phyloP scores from a whole-genome alignment of 2,888 invertebrate species.

The Meganola albula region DNA sequence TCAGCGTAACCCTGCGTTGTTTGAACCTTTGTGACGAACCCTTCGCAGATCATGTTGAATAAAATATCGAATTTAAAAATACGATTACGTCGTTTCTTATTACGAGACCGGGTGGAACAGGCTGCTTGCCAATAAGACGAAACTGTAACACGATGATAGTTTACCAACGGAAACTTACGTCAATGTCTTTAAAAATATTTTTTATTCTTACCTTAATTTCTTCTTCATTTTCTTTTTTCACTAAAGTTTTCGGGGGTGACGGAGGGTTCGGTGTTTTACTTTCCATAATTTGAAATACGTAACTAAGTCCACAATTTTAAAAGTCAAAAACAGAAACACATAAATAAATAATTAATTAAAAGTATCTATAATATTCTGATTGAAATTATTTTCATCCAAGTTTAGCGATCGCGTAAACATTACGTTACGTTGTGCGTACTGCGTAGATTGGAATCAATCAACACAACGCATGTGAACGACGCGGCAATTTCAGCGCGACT shows the following conservation, averaged over 20 bases:
- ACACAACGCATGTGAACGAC: slow-evolving; percentile 23
- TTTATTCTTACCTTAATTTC: slow-evolving; percentile 82
- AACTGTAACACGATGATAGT: slow-evolving; percentile 57
- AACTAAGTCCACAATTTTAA: slow-evolving; percentile 30
- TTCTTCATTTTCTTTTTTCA: slow-evolving; percentile 86
- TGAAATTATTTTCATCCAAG: slow-evolving; percentile 44
- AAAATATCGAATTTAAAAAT: slow-evolving; percentile 74
- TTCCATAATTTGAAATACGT: slow-evolving; percentile 68
- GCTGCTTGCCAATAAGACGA: slow-evolving; percentile 65
- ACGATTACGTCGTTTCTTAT: slow-evolving; percentile 63
- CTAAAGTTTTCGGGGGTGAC: slow-evolving; percentile 59
- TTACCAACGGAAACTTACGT: slow-evolving; percentile 55
- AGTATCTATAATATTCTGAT: slow-evolving; percentile 31
- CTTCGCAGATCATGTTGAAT: slow-evolving; percentile 43
- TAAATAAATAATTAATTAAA: slow-evolving; percentile 20
- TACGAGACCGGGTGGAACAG: slow-evolving; percentile 61
- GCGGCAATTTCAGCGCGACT: slow-evolving; percentile 51
- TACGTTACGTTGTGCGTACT: too few relatives aligned
- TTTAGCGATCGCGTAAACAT: slow-evolving; percentile 63
- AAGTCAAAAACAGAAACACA: slow-evolving; percentile 23
- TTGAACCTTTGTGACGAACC: slow-evolving; percentile 49
- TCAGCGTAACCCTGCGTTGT: slow-evolving; percentile 55
- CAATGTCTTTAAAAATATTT: slow-evolving; percentile 35
- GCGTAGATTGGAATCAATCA: slow-evolving; percentile 13
- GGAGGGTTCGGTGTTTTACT: slow-evolving; percentile 65